Evolutionary conservation across 2,888 invertebrate species (phyloP).

Genomic region (Carabus problematicus): DNA sequence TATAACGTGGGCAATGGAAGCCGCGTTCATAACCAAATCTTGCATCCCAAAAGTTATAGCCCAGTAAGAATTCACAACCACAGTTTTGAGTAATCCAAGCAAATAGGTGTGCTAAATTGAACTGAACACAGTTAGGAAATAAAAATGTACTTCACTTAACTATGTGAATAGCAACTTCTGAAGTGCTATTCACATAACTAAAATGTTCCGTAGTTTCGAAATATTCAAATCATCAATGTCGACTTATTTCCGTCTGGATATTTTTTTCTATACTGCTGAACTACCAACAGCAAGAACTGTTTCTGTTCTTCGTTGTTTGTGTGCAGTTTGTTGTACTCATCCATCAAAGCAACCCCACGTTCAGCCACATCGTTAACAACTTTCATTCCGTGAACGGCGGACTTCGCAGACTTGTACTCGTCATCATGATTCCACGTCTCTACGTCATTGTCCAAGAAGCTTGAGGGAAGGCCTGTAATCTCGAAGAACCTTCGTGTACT

Average conservation of each 20-base stretch:
- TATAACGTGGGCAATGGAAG: too few relatives aligned
- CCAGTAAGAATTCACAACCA: too few relatives aligned
- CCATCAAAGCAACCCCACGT: slow-evolving; percentile 30
- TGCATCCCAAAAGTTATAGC: too few relatives aligned
- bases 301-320: slow-evolving; percentile 29
- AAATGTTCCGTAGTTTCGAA: too few relatives aligned
- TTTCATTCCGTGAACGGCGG: slow-evolving; percentile 12
- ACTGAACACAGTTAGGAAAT: too few relatives aligned
- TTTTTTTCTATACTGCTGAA: slow-evolving; percentile 19
- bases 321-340: slow-evolving; percentile 26
- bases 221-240: too few relatives aligned
- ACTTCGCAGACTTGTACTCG: slow-evolving; percentile 1
- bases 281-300: slow-evolving; percentile 27
- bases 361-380: slow-evolving; percentile 30
- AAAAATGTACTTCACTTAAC: too few relatives aligned
- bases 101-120: too few relatives aligned
- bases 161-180: too few relatives aligned
- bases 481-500: slow-evolving; percentile 22
- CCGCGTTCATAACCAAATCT: too few relatives aligned
- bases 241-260: slow-evolving; percentile 18
- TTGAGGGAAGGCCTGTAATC: slow-evolving; percentile 21
- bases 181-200: too few relatives aligned
- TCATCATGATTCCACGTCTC: slow-evolving; percentile 15
- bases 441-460: slow-evolving; percentile 16
- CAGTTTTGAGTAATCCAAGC: too few relatives aligned